phyloP scores from a whole-genome alignment of 2,113 vertebrate species.

The Dryoscopus gambensis region DNA sequence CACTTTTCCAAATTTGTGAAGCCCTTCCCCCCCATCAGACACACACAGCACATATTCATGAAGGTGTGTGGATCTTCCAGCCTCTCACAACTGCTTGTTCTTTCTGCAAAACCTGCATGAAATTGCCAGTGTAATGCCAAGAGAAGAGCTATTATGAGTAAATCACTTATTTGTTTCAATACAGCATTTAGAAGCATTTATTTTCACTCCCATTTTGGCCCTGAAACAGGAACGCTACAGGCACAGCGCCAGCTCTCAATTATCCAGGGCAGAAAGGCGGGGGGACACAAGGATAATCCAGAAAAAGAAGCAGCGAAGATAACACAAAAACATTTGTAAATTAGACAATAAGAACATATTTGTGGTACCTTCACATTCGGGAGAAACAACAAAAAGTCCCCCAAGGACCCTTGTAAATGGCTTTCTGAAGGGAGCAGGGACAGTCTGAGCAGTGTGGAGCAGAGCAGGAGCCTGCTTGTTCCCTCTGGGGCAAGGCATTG shows the following conservation, averaged over 20 bases:
- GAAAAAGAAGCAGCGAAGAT: neutral
- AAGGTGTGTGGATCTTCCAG: neutral
- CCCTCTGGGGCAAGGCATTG: neutral
- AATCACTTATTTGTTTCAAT: slow-evolving; percentile 33
- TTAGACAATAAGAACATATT: neutral
- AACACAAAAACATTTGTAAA: neutral
- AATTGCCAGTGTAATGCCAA: neutral
- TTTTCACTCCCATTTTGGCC: slow-evolving; percentile 50
- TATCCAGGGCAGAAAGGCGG: neutral
- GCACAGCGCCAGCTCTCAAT: neutral
- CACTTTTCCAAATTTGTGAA: neutral
- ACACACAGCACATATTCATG: neutral
- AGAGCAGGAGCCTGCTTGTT: neutral
- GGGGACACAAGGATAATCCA: neutral
- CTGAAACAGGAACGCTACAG: neutral
- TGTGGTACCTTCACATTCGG: neutral
- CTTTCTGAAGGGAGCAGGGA: neutral
- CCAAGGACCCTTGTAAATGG: neutral
- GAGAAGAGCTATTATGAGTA: neutral
- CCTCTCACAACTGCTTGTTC: neutral
- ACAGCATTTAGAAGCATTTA: slow-evolving; percentile 22
- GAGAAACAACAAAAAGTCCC: neutral
- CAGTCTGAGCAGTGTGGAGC: neutral
- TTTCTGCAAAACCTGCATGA: neutral
- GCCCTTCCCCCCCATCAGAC: neutral